Conservation (phyloP, 2,888 invertebrate genomes). For the Euclidia mi region DNA sequence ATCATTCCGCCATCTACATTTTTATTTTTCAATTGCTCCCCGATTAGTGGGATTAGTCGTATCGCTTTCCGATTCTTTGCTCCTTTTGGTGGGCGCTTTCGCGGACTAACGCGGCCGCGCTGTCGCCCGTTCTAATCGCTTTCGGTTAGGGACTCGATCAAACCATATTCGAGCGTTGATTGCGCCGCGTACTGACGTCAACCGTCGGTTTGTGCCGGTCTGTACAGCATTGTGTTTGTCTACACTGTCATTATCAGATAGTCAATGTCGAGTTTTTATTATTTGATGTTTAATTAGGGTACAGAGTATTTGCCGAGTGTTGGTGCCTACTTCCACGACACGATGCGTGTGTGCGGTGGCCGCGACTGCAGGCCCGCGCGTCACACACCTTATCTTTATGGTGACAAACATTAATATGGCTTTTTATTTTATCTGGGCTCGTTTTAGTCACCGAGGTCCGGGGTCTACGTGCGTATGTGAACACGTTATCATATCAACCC, state of each 20-base stretch:
- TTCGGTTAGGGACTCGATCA: constrained; percentile 57
- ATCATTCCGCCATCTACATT: constrained; percentile 90
- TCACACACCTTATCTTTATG: constrained; percentile 83
- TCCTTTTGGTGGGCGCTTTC: constrained; percentile 84
- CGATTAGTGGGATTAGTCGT: constrained; percentile 90
- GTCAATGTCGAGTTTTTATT: constrained; percentile 78
- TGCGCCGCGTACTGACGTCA: constrained; percentile 59
- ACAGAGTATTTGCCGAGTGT: constrained; percentile 75
- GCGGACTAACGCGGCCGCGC: constrained; percentile 74
- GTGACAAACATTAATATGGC: constrained; percentile 77
- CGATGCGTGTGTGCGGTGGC: constrained; percentile 80
- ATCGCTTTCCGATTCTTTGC: constrained; percentile 89
- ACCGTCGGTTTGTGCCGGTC: constrained; percentile 57
- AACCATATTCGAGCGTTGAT: constrained; percentile 49
- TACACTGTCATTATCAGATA: constrained; percentile 70
- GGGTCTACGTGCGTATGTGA: constrained; percentile 65
- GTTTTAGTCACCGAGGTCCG: constrained; percentile 78
- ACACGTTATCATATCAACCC: constrained; percentile 79
- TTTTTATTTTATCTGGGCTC: constrained; percentile 84
- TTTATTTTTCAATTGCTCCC: constrained; percentile 90
- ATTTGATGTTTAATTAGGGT: constrained; percentile 81
- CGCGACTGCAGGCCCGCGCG: constrained; percentile 72
- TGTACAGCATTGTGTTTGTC: constrained; percentile 62
- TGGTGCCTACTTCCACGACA: constrained; percentile 57
- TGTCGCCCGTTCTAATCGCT: constrained; percentile 67